phyloP scores from a whole-genome alignment of 2,113 vertebrate species.

The Rattus norvegicus region GRCr8 NC_086039.1:97121501-97122000 shows the following conservation, averaged over 20 bases:
- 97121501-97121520: not conserved
- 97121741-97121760: not conserved
- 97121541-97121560: not conserved
- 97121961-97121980: conserved; percentile 59
- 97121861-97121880: not conserved
- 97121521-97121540: not conserved
- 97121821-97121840: conserved; percentile 11
- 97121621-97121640: no score
- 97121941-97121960: conserved; percentile 44
- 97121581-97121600: not conserved
- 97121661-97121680: rapidly evolving
- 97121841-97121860: not conserved
- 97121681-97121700: not conserved
- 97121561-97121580: not conserved
- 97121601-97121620: not conserved
- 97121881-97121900: conserved; percentile 45
- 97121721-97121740: not conserved
- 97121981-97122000: conserved; percentile 55
- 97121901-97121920: not conserved
- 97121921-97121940: not conserved
- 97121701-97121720: not conserved
- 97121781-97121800: not conserved
- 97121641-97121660: not conserved
- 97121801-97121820: not conserved
- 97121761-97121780: not conserved